Conservation (phyloP, 2,888 invertebrate species). For the Corythucha ciliata region DNA sequence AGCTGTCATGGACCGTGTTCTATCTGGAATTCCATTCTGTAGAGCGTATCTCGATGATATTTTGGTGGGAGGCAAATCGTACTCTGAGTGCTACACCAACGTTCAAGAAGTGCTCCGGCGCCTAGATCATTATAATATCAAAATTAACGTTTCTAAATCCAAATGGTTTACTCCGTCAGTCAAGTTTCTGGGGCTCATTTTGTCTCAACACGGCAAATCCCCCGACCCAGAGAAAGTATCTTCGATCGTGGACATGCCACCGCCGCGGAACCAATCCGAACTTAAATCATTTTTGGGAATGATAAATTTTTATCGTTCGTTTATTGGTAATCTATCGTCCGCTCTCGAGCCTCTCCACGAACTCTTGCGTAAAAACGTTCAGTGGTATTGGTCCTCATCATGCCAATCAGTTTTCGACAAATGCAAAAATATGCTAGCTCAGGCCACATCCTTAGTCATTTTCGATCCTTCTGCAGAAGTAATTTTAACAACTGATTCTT, state of each 20-base stretch:
- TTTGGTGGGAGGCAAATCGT: constrained; percentile 27
- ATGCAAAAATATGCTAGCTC: constrained; percentile 12
- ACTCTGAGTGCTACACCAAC: no score
- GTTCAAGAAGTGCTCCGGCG: constrained; percentile 28
- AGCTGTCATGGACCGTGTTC: constrained; percentile 24
- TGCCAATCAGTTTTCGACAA: constrained; percentile 15
- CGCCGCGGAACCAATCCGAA: constrained; percentile 13
- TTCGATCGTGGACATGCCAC: constrained; percentile 9
- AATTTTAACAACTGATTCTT: constrained; percentile 24
- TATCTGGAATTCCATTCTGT: constrained; percentile 17
- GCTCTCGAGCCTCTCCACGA: constrained; percentile 16
- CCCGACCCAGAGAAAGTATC: constrained; percentile 15
- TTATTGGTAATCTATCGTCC: constrained; percentile 13
- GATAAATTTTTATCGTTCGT: constrained; percentile 21
- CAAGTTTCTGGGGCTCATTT: constrained; percentile 34
- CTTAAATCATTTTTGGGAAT: constrained; percentile 23
- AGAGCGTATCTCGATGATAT: constrained; percentile 35
- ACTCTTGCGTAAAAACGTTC: constrained; percentile 1
- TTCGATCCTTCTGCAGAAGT: constrained; percentile 25
- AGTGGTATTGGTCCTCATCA: constrained; percentile 15
- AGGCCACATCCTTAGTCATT: constrained; percentile 13
- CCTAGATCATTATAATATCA: constrained; percentile 32
- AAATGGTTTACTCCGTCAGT: constrained; percentile 31
- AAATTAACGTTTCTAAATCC: constrained; percentile 34
- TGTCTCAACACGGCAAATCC: constrained; percentile 2